phyloP scores from a whole-genome alignment of 2,113 vertebrate species.

The Danionella cerebrum region DNA sequence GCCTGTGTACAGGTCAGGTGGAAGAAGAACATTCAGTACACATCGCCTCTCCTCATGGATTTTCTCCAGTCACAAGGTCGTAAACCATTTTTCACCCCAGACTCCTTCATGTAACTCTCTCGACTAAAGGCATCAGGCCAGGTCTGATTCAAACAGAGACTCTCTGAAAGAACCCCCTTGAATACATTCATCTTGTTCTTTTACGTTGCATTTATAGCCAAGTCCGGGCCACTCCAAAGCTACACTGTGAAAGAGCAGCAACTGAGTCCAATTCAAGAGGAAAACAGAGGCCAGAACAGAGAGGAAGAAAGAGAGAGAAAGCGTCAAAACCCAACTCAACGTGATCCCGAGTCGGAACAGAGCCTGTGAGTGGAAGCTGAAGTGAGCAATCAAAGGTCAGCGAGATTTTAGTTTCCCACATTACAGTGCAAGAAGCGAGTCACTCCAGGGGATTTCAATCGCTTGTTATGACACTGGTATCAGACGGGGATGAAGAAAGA shows the following conservation, averaged over 20 bases:
- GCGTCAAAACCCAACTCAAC: conserved; percentile 15
- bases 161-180: neutral
- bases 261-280: neutral
- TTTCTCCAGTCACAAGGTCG: neutral
- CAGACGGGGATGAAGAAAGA: conserved; percentile 34
- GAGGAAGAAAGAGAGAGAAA: neutral
- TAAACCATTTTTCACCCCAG: neutral
- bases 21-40: conserved; percentile 1
- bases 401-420: conserved; percentile 21
- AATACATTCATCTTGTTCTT: conserved; percentile 11
- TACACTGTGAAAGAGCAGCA: neutral
- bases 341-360: neutral
- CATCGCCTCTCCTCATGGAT: neutral
- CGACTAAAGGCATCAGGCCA: neutral
- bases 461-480: conserved; percentile 42
- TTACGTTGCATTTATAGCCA: neutral
- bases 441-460: conserved; percentile 43
- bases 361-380: conserved; percentile 34
- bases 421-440: conserved; percentile 20
- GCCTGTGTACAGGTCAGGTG: conserved; percentile 43
- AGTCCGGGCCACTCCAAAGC: neutral
- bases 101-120: neutral
- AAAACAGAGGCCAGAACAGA: neutral
- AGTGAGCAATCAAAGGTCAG: conserved; percentile 49
- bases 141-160: neutral